Conservation (phyloP, 2,113 vertebrate species). For the Limnothrissa miodon region DNA sequence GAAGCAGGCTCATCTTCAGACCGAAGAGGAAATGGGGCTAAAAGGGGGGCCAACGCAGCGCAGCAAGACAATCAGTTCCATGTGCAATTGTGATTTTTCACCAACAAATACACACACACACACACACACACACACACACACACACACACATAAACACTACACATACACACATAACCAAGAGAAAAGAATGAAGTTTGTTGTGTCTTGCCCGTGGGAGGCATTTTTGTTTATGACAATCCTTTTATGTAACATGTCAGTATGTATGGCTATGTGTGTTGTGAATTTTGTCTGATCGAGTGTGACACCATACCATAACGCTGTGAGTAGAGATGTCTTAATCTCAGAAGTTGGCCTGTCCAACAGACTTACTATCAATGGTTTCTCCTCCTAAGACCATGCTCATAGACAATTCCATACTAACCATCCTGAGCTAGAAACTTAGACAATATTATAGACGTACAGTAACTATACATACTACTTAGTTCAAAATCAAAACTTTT, state of each 20-base stretch:
- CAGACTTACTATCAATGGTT: background rate
- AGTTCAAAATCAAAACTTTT: no score
- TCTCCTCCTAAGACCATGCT: background rate
- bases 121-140: background rate
- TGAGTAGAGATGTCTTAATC: background rate
- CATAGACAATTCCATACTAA: background rate
- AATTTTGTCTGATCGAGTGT: background rate
- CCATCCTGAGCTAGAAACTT: background rate
- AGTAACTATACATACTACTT: no score
- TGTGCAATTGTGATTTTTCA: background rate
- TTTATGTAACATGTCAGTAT: constrained; percentile 14
- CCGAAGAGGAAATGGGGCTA: background rate
- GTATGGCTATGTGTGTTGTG: background rate
- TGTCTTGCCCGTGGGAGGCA: background rate
- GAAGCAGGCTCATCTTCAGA: constrained; percentile 5
- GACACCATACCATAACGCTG: background rate
- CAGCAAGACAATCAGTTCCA: background rate
- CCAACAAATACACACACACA: background rate
- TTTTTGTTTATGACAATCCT: background rate
- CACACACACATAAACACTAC: background rate
- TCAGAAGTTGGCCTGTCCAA: background rate
- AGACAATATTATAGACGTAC: no score
- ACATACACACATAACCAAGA: background rate
- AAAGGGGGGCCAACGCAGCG: background rate
- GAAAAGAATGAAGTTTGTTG: background rate